phyloP scores from a whole-genome alignment of 2,113 vertebrate genomes.

The Cryptomyrus ogoouensis region DNA sequence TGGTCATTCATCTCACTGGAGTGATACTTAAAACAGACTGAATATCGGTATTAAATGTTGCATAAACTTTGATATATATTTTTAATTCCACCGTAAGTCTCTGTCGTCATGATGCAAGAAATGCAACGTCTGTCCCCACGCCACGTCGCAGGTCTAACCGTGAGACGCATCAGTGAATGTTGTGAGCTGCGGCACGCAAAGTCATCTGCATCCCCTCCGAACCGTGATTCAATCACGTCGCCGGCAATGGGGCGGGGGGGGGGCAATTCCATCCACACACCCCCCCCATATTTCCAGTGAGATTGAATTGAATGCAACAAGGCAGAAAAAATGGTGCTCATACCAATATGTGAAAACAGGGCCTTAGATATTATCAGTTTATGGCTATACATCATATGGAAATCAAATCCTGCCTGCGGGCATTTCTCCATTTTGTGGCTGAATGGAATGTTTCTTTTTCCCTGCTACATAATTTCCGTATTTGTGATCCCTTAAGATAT shows the following conservation, averaged over 20 bases:
- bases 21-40: background rate
- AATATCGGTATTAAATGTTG: background rate
- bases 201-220: slow-evolving; percentile 23
- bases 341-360: slow-evolving; percentile 31
- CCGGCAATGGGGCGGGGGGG: background rate
- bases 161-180: slow-evolving; percentile 21
- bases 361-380: slow-evolving; percentile 34
- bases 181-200: background rate
- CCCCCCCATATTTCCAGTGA: slow-evolving; percentile 2
- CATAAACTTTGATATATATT: background rate
- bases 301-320: slow-evolving; percentile 26
- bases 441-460: slow-evolving; percentile 3
- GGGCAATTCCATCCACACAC: slow-evolving; percentile 18
- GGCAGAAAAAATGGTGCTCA: slow-evolving; percentile 18
- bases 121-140: background rate
- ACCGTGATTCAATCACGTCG: slow-evolving; percentile 30
- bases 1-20: no score
- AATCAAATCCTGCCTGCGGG: slow-evolving; percentile 27
- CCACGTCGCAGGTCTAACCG: background rate
- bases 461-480: slow-evolving; percentile 8
- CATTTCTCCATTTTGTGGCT: slow-evolving; percentile 16
- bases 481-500: slow-evolving; percentile 15
- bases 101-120: background rate
- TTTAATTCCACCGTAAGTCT: background rate
- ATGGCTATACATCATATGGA: slow-evolving; percentile 24